A percentile compares a stretch with the other conserved stretches of the same genome.
phyloP scores from a whole-genome alignment of 2,113 vertebrate genomes.

The Ammodytes dubius region DNA sequence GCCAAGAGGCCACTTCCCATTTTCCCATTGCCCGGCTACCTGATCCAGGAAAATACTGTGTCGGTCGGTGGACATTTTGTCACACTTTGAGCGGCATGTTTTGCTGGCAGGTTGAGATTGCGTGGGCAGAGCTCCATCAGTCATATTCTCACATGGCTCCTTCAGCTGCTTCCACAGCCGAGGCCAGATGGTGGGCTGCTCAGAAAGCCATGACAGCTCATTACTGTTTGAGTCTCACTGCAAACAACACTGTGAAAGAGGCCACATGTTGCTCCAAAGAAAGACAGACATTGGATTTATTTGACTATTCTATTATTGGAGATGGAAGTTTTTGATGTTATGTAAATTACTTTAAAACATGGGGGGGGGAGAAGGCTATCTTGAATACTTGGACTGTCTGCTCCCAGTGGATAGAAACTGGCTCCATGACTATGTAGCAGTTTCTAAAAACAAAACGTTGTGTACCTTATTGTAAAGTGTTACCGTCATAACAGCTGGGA shows the following conservation, averaged over 20 bases:
- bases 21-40: slow-evolving; percentile 69
- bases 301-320: neutral
- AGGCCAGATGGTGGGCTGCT: slow-evolving; percentile 62
- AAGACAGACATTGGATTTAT: slow-evolving; percentile 8
- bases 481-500: slow-evolving; percentile 2
- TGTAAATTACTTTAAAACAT: neutral
- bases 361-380: neutral
- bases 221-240: slow-evolving; percentile 52
- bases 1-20: slow-evolving; percentile 67
- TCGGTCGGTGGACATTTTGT: slow-evolving; percentile 45
- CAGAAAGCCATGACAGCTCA: slow-evolving; percentile 51
- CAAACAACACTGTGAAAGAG: slow-evolving; percentile 39
- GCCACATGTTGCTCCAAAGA: slow-evolving; percentile 19
- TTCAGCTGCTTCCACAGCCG: slow-evolving; percentile 53
- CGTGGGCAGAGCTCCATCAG: slow-evolving; percentile 62
- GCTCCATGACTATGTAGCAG: neutral
- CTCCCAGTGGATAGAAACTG: neutral
- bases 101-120: slow-evolving; percentile 53
- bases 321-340: neutral
- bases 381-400: neutral
- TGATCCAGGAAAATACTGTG: slow-evolving; percentile 69
- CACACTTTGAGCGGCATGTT: slow-evolving; percentile 55
- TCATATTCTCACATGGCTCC: slow-evolving; percentile 60
- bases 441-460: too few species aligned
- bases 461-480: neutral